These are phyloP conservation scores for Pelodytes ibericus DNA, from an alignment of 2,797 vertebrate species.

Conservation along the genomic window DNA sequence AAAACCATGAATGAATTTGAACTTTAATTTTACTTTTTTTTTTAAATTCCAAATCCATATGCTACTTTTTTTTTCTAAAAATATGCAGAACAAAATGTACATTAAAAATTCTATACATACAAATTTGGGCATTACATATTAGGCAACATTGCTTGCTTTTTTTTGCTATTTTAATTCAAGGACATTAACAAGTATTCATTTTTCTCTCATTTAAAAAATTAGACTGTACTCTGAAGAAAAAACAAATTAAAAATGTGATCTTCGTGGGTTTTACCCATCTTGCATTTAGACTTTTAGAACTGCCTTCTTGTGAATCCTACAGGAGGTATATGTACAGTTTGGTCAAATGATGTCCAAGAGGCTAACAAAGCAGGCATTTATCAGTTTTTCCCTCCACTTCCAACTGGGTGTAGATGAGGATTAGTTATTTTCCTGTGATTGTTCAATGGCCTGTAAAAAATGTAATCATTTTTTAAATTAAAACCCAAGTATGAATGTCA, in stretches of 20 bases:
- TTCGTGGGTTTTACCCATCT: background rate
- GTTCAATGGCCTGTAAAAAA: conserved; percentile 64
- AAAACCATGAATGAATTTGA: conserved; percentile 44
- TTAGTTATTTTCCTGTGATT: conserved; percentile 76
- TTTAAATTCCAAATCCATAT: conserved; percentile 42
- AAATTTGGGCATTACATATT: conserved; percentile 7
- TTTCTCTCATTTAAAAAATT: conserved; percentile 1
- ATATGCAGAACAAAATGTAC: conserved; percentile 45
- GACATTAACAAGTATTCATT: conserved; percentile 3
- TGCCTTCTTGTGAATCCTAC: conserved; percentile 53
- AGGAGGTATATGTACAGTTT: conserved; percentile 56
- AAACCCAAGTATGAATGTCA: too few relatives aligned
- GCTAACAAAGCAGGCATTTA: conserved; percentile 48
- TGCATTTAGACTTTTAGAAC: conserved; percentile 18
- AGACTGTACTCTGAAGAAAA: background rate
- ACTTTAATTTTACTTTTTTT: conserved; percentile 37
- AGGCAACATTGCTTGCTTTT: background rate
- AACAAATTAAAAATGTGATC: background rate
- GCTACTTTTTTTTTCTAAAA: conserved; percentile 41
- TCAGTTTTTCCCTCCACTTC: conserved; percentile 58
- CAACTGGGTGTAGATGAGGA: conserved; percentile 25
- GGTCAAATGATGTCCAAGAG: conserved; percentile 55
- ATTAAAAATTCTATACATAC: conserved; percentile 45
- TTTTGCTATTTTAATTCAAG: too few relatives aligned
- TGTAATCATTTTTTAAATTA: background rate